These are phyloP conservation scores for Carassius auratus DNA, from an alignment of 2,113 vertebrate genomes.

Conservation along the genomic window DNA sequence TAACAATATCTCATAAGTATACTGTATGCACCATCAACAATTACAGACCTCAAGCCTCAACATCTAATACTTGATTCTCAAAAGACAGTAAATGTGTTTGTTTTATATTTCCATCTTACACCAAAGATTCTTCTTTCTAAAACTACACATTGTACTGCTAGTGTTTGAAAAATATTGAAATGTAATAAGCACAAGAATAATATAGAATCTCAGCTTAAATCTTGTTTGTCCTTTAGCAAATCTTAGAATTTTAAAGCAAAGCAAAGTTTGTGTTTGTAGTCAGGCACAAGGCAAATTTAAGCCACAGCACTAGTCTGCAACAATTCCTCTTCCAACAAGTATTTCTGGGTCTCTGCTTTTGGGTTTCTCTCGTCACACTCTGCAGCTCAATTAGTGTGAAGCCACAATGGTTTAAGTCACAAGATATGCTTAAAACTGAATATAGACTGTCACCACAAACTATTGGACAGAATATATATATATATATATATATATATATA, in stretches of 20 bases:
- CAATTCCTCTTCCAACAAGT: slow-evolving; percentile 2
- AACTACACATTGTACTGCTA: not conserved
- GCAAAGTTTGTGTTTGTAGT: not conserved
- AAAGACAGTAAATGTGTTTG: not conserved
- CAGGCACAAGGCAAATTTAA: not conserved
- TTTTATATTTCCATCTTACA: not conserved
- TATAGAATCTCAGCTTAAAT: not conserved
- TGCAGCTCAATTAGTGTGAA: slow-evolving; percentile 12
- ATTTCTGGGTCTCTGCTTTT: not conserved
- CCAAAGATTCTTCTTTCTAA: not conserved
- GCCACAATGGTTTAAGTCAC: not conserved
- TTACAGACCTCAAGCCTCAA: not conserved
- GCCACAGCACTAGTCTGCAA: not conserved
- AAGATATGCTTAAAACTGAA: not conserved
- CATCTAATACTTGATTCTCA: not conserved
- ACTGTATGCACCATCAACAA: not conserved
- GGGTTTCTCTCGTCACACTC: slow-evolving; percentile 1
- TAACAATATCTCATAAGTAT: no score
- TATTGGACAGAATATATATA: not conserved
- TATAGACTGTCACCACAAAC: not conserved
- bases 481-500: no score
- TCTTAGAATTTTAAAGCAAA: not conserved
- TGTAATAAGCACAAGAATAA: not conserved
- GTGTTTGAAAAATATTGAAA: not conserved
- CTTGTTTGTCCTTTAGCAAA: not conserved